A percentile compares a stretch with the other conserved stretches of the same genome.
Evolutionary conservation across 2,888 invertebrate species (phyloP).

Genomic region (Liodrosophila aerea): DNA sequence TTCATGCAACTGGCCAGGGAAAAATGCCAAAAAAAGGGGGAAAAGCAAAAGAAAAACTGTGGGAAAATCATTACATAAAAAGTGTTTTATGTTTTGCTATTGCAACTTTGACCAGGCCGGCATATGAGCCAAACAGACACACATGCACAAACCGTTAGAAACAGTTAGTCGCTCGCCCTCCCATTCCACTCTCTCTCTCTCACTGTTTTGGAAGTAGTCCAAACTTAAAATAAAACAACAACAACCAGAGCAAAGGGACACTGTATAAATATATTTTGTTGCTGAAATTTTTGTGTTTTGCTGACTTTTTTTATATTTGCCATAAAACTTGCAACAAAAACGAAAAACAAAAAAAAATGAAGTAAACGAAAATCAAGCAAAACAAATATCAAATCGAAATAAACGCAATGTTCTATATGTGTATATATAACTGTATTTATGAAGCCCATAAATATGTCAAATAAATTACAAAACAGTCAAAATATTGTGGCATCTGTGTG

Average conservation of each 20-base stretch:
- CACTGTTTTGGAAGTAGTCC: conserved; percentile 63
- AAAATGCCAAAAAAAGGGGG: conserved; percentile 20
- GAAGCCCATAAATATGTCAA: conserved; percentile 77
- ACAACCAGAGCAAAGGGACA: conserved; percentile 16
- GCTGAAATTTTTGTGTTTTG: conserved; percentile 42
- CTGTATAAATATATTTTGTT: conserved; percentile 53
- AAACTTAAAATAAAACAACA: conserved; percentile 49
- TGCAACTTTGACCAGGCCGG: conserved; percentile 68
- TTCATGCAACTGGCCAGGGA: conserved; percentile 61
- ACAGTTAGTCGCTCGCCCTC: no score
- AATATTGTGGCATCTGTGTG: conserved; percentile 75
- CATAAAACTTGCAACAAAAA: conserved; percentile 53
- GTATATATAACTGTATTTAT: conserved; percentile 69
- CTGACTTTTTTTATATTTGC: conserved; percentile 48
- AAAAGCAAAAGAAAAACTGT: conserved; percentile 27
- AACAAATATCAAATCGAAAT: conserved; percentile 68
- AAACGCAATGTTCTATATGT: conserved; percentile 64
- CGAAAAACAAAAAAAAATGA: conserved; percentile 41
- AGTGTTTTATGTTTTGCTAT: conserved; percentile 69
- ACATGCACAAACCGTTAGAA: conserved; percentile 1
- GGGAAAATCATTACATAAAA: conserved; percentile 71
- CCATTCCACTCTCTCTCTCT: conserved; percentile 13
- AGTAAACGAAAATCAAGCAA: conserved; percentile 43
- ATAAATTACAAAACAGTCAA: conserved; percentile 77
- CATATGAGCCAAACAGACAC: conserved; percentile 41